phyloP scores from a whole-genome alignment of 2,797 vertebrate genomes.

The Melopsittacus undulatus region DNA sequence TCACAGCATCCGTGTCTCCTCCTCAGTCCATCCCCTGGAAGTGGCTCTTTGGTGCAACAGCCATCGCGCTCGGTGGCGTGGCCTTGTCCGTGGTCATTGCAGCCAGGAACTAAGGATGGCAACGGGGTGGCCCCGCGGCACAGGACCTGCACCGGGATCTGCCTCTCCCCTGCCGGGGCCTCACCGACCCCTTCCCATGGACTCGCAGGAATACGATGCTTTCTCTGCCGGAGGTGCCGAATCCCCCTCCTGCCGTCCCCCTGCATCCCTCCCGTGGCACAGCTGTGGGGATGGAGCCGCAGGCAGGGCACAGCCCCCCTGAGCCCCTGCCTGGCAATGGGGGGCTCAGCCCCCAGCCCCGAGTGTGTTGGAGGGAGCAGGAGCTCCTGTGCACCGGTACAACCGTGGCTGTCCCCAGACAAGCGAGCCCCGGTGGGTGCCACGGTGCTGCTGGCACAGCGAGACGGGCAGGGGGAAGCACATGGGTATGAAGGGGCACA shows the following conservation, averaged over 20 bases:
- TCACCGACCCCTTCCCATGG: background rate
- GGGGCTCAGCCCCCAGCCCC: background rate
- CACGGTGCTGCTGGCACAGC: fast-evolving
- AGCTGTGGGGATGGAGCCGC: background rate
- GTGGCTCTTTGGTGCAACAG: slow-evolving; percentile 95
- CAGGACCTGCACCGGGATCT: fast-evolving
- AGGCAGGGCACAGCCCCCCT: background rate
- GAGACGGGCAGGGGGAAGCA: background rate
- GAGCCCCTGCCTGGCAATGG: fast-evolving
- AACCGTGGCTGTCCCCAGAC: fast-evolving
- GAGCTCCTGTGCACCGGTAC: fast-evolving
- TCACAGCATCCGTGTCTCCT: background rate
- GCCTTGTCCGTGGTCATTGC: slow-evolving; percentile 97
- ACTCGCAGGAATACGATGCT: background rate
- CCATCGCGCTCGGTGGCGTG: slow-evolving; percentile 92
- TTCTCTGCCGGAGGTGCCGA: background rate
- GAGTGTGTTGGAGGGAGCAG: fast-evolving
- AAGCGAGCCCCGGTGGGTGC: fast-evolving
- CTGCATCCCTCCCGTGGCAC: fast-evolving
- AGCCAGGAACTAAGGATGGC: slow-evolving; percentile 86
- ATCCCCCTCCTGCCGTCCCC: fast-evolving
- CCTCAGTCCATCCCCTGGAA: slow-evolving; percentile 93
- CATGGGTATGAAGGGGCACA: fast-evolving
- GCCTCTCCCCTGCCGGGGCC: background rate
- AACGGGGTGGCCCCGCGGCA: background rate